Evolutionary conservation across 1,140 invertebrate genomes (phyloP), one percentile per base, ranked within the genome.

Genomic region (Hyles euphorbiae): DNA sequence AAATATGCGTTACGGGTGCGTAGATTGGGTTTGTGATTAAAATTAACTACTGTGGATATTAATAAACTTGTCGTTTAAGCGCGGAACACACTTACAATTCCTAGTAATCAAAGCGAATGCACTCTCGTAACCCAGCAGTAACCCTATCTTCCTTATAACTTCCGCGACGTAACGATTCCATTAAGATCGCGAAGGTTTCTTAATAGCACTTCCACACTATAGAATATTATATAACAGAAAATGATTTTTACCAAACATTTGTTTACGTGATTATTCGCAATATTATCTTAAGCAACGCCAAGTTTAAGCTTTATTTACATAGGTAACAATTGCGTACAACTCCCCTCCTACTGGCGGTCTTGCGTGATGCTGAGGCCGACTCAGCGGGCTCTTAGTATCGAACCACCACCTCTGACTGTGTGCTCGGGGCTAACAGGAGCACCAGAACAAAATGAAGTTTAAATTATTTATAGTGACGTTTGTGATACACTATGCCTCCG

Each of bases 281-380:
- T 69, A 69, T 67, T 64, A 70, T 61, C 68, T 73, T 73, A 63
- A 60, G 67, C 68, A 68, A 72, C 62, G 63, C 74, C 70, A 86
- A 79, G 67, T 82, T 83, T 76, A 78, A 73, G 65, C 69, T 75
- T 73, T 84, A 78, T 87, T 84, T 82, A 78, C 76, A 76, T 79
- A 77, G 74, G 71, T 76, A 70, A 78, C 68, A 78, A 83, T 87
- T 87, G 80, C 81, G 76, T 73, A 65, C 61, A 61, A 48, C 67
- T 74, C 78, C 84, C 82, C 63, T 65, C 81, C 71, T 69, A 51
- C 48, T n/a, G 12, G 54, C 55, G 22, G 22, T 58, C 44, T 71
- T 65, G 63, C 69, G 68, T 76, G 63, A 72, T 65, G 61, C 46
- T 45, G 68, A 69, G 65, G 60, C 57, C 58, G 65, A 34, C 60